phyloP scores from a whole-genome alignment of 2,888 invertebrate genomes.

The Drosophila maculinotata region DNA sequence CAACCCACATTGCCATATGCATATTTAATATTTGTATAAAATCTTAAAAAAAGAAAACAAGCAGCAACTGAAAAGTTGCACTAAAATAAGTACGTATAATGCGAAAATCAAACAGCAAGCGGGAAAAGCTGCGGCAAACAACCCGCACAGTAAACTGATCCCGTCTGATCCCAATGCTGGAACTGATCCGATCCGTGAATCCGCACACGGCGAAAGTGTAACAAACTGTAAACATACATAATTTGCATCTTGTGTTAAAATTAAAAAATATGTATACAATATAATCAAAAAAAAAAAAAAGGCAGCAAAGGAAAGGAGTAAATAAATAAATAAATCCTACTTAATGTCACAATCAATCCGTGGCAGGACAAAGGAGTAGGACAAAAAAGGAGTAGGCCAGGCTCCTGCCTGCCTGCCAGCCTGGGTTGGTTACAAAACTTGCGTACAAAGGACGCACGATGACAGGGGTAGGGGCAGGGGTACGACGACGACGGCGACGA shows the following conservation, averaged over 20 bases:
- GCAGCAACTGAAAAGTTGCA: background rate
- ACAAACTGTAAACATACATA: slow-evolving; percentile 66
- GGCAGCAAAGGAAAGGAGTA: slow-evolving; percentile 61
- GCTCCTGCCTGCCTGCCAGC: slow-evolving; percentile 4
- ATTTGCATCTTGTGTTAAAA: slow-evolving; percentile 79
- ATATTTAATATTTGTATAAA: slow-evolving; percentile 56
- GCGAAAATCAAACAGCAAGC: slow-evolving; percentile 53
- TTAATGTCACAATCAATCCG: slow-evolving; percentile 84
- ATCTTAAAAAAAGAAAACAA: slow-evolving; percentile 40
- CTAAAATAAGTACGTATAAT: slow-evolving; percentile 25
- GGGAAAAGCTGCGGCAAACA: slow-evolving; percentile 63
- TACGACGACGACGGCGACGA: background rate
- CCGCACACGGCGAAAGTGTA: slow-evolving; percentile 42
- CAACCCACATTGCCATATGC: slow-evolving; percentile 25
- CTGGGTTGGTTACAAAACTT: slow-evolving; percentile 50
- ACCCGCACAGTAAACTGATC: slow-evolving; percentile 47
- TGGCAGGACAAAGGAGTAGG: slow-evolving; percentile 62
- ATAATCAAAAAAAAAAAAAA: slow-evolving; percentile 27
- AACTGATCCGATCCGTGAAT: slow-evolving; percentile 23
- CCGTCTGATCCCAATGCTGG: slow-evolving; percentile 13
- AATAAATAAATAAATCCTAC: slow-evolving; percentile 84
- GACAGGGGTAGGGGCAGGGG: slow-evolving; percentile 5
- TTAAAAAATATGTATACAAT: slow-evolving; percentile 46
- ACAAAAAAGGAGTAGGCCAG: slow-evolving; percentile 46
- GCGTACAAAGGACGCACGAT: slow-evolving; percentile 21